These are phyloP conservation scores for Nomada ruficornis DNA, from an alignment of 2,888 invertebrate genomes.

Conservation along the genomic window DNA sequence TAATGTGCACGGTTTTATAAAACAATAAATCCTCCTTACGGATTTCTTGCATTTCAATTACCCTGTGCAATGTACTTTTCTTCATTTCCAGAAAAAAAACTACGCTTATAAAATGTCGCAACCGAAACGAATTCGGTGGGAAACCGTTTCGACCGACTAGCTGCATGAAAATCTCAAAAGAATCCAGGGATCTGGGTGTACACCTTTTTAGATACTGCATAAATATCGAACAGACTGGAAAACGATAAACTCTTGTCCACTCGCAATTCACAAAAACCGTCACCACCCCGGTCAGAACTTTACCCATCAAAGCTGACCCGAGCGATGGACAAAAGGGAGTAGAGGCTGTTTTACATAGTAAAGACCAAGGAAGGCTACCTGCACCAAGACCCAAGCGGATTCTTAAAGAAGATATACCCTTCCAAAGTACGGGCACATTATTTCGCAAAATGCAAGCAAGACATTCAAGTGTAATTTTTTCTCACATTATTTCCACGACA, in stretches of 20 bases:
- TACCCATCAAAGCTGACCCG: slow-evolving; percentile 55
- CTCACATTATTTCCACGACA: background rate
- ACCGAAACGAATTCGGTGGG: background rate
- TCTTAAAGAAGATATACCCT: slow-evolving; percentile 67
- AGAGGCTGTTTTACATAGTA: slow-evolving; percentile 76
- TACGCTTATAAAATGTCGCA: background rate
- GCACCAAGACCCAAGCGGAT: slow-evolving; percentile 39
- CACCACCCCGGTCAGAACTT: slow-evolving; percentile 67
- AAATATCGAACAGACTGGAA: slow-evolving; percentile 71
- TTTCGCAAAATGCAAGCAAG: background rate
- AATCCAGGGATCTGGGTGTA: slow-evolving; percentile 53
- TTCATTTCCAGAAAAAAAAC: background rate
- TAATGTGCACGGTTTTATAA: too few relatives aligned
- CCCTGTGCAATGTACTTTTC: background rate
- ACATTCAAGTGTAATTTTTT: slow-evolving; percentile 17
- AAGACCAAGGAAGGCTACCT: slow-evolving; percentile 65
- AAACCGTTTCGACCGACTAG: slow-evolving; percentile 24
- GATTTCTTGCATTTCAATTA: background rate
- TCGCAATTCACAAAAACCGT: slow-evolving; percentile 20
- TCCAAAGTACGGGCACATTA: slow-evolving; percentile 9
- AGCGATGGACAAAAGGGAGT: slow-evolving; percentile 72
- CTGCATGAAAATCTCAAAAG: slow-evolving; percentile 56
- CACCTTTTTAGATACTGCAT: slow-evolving; percentile 67
- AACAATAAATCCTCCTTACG: too few relatives aligned
- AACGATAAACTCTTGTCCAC: slow-evolving; percentile 63